Base-by-base conservation (phyloP, 2,888 invertebrate species). In the Drosophila peninsularis region DNA sequence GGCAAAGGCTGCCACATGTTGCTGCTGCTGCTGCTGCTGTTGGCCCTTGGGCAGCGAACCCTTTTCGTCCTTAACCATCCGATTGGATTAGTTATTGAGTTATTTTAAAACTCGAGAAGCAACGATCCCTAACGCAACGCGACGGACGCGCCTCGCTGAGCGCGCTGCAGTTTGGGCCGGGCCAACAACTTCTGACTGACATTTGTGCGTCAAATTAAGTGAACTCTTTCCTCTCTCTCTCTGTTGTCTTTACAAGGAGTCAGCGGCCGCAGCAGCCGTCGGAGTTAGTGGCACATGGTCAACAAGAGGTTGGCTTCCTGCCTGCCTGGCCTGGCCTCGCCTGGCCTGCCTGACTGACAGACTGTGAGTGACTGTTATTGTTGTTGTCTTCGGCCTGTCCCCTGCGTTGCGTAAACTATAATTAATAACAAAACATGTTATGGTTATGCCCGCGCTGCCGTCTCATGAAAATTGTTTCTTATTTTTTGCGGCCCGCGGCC, bases 371-470 rank as follows among this genome's bases (percentile, higher is more conserved):
- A 82, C 74, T 83, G 81, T 63, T 76, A 77, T 65, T 77, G 64
- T 56, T 78, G 82, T 85, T 85, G 87, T 83, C 87, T 84, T 84
- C 82, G 78, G 87, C 82, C 82, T 84, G 83, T 87, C 82, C 82
- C 81, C 71, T 85, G 82, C 74, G 75, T 75, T 85, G 88, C 88
- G 85, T 87, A 87, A 79, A 83, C 79, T 89, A 89, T 88, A 88
- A 88, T 88, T 89, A 88, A 88, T 85, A 88, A 85, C 84, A 85
- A 83, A 83, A 86, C 88, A 88, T 88, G 88, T 88, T 89, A 89
- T 89, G 89, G 86, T 89, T 89, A 89, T 89, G 88, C 88, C 80
- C 78, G 65, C 62, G 69, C 63, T 79, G 73, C 71, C 61, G 61
- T 72, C 78, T 65, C 78, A 71, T 72, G 76, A 77, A 82, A 82